These are phyloP conservation scores for Tenodera sinensis DNA, from an alignment of 2,888 invertebrate species.

Conservation along the genomic window DNA sequence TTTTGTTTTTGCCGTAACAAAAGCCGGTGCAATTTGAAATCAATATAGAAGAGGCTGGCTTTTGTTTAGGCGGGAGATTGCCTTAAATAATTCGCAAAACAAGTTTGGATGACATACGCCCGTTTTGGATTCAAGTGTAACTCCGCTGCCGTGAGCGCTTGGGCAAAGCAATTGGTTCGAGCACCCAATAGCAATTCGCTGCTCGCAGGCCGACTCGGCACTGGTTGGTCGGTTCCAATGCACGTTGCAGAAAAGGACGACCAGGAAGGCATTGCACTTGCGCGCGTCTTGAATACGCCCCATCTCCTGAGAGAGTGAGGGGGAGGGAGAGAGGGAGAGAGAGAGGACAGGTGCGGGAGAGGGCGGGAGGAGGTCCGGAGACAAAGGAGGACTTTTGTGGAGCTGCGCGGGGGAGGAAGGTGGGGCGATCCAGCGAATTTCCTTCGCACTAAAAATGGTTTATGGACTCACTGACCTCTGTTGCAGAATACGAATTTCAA, in stretches of 20 bases:
- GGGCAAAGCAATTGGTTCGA: slow-evolving; percentile 13
- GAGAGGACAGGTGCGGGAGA: not conserved
- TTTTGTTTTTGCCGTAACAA: not conserved
- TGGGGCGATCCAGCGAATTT: not conserved
- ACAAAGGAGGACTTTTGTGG: not conserved
- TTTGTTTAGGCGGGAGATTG: not conserved
- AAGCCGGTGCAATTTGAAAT: not conserved
- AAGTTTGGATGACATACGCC: not conserved
- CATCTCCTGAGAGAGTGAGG: not conserved
- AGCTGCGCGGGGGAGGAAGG: not conserved
- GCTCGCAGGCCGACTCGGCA: not conserved
- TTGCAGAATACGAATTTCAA: not conserved
- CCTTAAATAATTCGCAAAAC: not conserved
- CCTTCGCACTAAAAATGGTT: slow-evolving; percentile 10
- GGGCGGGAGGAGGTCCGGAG: not conserved
- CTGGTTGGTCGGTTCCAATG: slow-evolving; percentile 10
- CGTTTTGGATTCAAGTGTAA: not conserved
- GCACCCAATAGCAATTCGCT: slow-evolving; percentile 16
- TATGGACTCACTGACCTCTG: slow-evolving; percentile 11
- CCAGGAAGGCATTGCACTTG: not conserved
- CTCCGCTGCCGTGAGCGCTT: not conserved
- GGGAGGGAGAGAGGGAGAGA: not conserved
- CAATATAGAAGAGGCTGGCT: not conserved
- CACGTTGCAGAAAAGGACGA: slow-evolving; percentile 17
- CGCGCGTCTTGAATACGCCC: slow-evolving; percentile 6